Evolutionary conservation across 2,113 vertebrate species (phyloP).

Genomic region (Crotalus viridis): DNA sequence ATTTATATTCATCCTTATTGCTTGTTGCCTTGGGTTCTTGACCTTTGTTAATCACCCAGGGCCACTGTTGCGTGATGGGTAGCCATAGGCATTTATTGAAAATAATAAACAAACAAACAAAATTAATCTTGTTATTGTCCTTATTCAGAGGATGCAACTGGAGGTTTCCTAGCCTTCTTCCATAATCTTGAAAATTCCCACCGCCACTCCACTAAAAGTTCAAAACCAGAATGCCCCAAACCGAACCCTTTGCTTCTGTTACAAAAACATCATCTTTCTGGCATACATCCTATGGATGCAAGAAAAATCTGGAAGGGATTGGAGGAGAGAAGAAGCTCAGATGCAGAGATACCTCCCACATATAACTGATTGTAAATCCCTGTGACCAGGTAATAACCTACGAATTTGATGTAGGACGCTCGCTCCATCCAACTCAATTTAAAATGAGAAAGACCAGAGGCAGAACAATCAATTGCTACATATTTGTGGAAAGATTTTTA

Average conservation of each 20-base stretch:
- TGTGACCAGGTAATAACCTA: conserved; percentile 80
- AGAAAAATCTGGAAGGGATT: conserved; percentile 43
- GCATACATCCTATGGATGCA: conserved; percentile 71
- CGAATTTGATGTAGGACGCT: conserved; percentile 69
- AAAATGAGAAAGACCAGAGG: conserved; percentile 84
- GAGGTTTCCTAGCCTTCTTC: not conserved
- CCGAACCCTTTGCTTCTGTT: conserved; percentile 68
- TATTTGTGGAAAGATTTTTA: conserved; percentile 76
- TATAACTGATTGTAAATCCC: conserved; percentile 84
- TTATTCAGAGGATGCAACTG: not conserved
- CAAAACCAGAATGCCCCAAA: conserved; percentile 56
- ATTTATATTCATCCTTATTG: not conserved
- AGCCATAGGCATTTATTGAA: not conserved
- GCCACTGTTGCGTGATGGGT: not conserved
- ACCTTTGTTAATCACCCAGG: not conserved
- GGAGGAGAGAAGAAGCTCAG: not conserved
- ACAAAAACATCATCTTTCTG: conserved; percentile 83
- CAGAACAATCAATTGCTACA: conserved; percentile 75
- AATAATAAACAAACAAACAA: not conserved
- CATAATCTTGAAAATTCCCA: not conserved
- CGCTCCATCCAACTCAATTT: conserved; percentile 83
- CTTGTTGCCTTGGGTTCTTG: not conserved
- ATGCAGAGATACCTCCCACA: conserved; percentile 70
- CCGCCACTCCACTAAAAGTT: conserved; percentile 50
- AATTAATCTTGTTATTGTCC: not conserved